These are phyloP conservation scores for Gnathonemus longibarbis DNA, from an alignment of 2,113 vertebrate genomes.

Conservation along the genomic window DNA sequence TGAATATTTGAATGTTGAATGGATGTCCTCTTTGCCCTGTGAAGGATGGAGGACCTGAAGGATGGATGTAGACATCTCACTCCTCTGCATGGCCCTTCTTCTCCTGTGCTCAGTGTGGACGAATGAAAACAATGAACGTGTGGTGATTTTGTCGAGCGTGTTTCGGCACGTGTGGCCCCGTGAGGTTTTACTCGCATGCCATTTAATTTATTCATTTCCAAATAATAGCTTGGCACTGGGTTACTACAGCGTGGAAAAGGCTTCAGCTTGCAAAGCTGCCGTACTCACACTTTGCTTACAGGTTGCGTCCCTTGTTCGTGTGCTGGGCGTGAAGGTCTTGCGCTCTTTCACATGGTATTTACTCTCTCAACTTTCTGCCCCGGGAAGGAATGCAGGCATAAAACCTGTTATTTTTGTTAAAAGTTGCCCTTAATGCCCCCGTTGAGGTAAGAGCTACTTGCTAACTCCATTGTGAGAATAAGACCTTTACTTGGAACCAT, in stretches of 20 bases:
- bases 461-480: neutral
- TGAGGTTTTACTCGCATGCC: neutral
- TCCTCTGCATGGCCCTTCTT: neutral
- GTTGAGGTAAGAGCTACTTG: neutral
- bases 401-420: neutral
- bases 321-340: neutral
- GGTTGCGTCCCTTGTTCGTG: neutral
- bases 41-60: neutral
- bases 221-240: neutral
- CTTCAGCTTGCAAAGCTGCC: neutral
- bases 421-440: neutral
- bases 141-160: neutral
- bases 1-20: neutral
- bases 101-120: neutral
- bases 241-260: neutral
- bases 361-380: neutral
- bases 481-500: neutral
- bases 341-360: neutral
- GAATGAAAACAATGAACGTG: neutral
- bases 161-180: neutral
- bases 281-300: neutral
- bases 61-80: neutral
- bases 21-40: neutral
- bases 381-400: neutral
- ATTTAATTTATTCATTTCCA: neutral